Evolutionary conservation across 2,113 vertebrate species (phyloP).

Genomic region (Chaetodon auriga): DNA sequence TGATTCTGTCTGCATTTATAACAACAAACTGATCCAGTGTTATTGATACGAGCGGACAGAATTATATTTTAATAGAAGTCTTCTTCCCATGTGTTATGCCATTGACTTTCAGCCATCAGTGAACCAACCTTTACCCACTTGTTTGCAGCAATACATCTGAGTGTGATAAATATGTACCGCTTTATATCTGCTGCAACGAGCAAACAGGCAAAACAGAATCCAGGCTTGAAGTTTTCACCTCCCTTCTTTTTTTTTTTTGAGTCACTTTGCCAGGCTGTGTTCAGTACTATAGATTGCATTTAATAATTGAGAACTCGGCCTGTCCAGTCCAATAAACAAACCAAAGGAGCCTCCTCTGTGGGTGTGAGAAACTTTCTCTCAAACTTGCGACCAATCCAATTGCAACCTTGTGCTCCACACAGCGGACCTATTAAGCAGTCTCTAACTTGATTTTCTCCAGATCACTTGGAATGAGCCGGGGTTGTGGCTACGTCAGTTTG

Average conservation of each 20-base stretch:
- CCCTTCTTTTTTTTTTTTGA: not conserved
- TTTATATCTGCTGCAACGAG: conserved; percentile 6
- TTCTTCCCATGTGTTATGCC: not conserved
- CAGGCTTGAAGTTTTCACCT: conserved; percentile 7
- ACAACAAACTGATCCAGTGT: not conserved
- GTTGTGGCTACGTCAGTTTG: conserved; percentile 54
- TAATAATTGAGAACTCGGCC: conserved; percentile 55
- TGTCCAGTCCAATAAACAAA: conserved; percentile 38
- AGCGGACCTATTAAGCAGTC: conserved; percentile 35
- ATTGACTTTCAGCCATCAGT: not conserved
- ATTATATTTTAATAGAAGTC: not conserved
- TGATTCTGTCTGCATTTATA: not conserved
- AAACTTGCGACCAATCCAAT: conserved; percentile 51
- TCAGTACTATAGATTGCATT: conserved; percentile 26
- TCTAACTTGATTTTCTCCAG: conserved; percentile 60
- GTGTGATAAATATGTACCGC: not conserved
- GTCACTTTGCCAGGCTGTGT: conserved; percentile 15
- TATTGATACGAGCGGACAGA: not conserved
- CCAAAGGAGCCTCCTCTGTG: conserved; percentile 14
- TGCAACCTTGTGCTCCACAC: conserved; percentile 21
- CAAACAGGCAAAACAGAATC: not conserved
- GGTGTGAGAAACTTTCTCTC: conserved; percentile 3
- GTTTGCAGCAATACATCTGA: not conserved
- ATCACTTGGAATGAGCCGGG: conserved; percentile 41
- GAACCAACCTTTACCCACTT: not conserved